phyloP scores from a whole-genome alignment of 2,888 invertebrate genomes.

The Andricus quercusramuli region DNA sequence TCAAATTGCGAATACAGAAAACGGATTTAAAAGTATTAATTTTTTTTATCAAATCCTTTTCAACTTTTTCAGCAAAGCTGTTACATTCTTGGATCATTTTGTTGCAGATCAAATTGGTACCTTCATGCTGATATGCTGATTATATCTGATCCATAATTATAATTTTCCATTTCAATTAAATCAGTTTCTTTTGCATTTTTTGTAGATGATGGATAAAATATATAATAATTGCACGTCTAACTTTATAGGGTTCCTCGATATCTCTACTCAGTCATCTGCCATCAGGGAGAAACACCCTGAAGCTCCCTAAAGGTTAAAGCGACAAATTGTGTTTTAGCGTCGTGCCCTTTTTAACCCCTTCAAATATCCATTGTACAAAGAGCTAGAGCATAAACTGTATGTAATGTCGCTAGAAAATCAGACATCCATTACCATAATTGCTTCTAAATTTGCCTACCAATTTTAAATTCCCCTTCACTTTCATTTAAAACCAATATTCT shows the following conservation, averaged over 20 bases:
- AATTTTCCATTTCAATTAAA: background rate
- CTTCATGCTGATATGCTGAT: no score
- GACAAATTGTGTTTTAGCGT: slow-evolving; percentile 5
- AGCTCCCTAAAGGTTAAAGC: slow-evolving; percentile 15
- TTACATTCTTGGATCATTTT: no score
- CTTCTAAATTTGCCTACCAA: background rate
- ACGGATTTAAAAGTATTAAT: no score
- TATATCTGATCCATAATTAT: background rate
- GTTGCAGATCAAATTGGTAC: no score
- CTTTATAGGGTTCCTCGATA: slow-evolving; percentile 4
- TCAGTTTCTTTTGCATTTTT: background rate
- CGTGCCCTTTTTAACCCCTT: slow-evolving; percentile 16
- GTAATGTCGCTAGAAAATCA: slow-evolving; percentile 2
- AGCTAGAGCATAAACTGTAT: background rate
- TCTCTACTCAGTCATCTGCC: background rate
- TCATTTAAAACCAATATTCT: slow-evolving; percentile 2
- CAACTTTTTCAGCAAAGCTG: no score
- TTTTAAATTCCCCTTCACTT: slow-evolving; percentile 5
- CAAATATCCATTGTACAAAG: slow-evolving; percentile 5
- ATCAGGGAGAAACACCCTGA: background rate
- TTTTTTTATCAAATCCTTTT: no score
- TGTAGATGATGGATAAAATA: background rate
- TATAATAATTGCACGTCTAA: background rate
- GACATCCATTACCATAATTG: slow-evolving; percentile 9
- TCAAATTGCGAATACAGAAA: no score